phyloP scores from a whole-genome alignment of 2,113 vertebrate genomes.

The Vimba vimba region DNA sequence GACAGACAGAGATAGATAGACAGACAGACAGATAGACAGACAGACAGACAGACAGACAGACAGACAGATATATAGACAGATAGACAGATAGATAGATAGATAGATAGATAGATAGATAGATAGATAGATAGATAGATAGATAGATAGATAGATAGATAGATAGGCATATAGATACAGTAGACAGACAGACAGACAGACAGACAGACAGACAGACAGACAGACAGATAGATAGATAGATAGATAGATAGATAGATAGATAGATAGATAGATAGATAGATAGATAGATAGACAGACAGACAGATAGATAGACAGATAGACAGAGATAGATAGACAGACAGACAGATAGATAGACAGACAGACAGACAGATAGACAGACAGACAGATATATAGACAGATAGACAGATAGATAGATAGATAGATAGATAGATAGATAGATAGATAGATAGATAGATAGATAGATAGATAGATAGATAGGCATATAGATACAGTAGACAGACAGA shows the following conservation, averaged over 20 bases:
- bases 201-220: not conserved
- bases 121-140: not conserved
- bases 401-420: fast-evolving
- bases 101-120: not conserved
- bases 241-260: not conserved
- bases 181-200: not conserved
- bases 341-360: fast-evolving
- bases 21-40: not conserved
- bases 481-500: too few species aligned
- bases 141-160: too few species aligned
- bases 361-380: not conserved
- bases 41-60: not conserved
- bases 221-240: fast-evolving
- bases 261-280: not conserved
- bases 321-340: not conserved
- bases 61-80: not conserved
- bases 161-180: too few species aligned
- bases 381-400: not conserved
- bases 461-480: not conserved
- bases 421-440: not conserved
- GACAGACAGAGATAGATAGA: not conserved
- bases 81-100: not conserved
- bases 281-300: fast-evolving
- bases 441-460: not conserved
- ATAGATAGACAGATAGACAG: fast-evolving